A percentile compares a stretch with the other conserved stretches of the same genome.
These are phyloP conservation scores for Tyrannus savana DNA, from an alignment of 2,113 vertebrate genomes.

Conservation along the genomic window DNA sequence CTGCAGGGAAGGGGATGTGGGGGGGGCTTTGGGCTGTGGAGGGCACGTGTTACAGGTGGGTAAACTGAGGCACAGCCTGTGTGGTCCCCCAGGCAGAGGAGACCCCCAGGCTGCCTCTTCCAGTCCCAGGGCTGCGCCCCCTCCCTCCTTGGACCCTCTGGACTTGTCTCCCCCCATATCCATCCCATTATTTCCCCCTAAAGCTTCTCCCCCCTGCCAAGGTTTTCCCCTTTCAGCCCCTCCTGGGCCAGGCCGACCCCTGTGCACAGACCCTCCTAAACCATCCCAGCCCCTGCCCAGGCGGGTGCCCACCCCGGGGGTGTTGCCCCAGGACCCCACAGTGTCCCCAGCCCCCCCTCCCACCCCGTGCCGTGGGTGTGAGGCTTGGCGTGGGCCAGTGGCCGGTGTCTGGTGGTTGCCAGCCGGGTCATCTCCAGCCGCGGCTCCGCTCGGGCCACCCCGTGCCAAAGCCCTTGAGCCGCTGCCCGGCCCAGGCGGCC, in stretches of 20 bases:
- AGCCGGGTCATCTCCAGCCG: neutral
- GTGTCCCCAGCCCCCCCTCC: neutral
- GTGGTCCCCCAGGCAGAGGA: neutral
- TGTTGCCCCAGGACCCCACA: neutral
- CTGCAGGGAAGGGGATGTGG: accelerated
- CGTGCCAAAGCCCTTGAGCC: conserved; percentile 66
- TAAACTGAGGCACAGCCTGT: neutral
- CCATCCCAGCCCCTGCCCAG: neutral
- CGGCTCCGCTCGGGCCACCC: neutral
- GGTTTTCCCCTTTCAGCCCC: neutral
- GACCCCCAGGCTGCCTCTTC: neutral
- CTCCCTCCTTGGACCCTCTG: too few relatives aligned
- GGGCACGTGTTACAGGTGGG: neutral
- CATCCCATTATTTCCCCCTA: neutral
- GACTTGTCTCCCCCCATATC: accelerated
- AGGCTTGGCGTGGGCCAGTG: neutral
- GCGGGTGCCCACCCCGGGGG: neutral
- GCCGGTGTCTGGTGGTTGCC: conserved; percentile 22
- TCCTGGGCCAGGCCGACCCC: neutral
- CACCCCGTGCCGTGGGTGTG: too few relatives aligned
- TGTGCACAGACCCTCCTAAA: too few relatives aligned
- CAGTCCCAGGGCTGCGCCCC: neutral
- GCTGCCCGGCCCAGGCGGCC: conserved; percentile 9
- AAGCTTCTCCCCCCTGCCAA: neutral
- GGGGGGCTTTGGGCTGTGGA: neutral